Evolutionary conservation across 2,113 vertebrate genomes (phyloP).

Genomic region (Hippolais icterina): DNA sequence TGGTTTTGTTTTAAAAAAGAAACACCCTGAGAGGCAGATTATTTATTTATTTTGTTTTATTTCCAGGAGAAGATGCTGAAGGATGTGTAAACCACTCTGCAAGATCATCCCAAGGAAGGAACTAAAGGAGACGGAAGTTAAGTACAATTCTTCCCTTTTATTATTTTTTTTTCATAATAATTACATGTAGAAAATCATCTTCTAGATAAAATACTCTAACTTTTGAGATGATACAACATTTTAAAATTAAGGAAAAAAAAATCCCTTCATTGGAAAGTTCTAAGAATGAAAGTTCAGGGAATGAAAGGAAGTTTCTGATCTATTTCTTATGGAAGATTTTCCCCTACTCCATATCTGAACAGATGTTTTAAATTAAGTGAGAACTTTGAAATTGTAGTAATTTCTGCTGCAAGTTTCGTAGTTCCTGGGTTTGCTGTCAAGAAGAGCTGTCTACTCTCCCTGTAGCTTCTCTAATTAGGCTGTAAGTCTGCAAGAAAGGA

Average conservation of each 20-base stretch:
- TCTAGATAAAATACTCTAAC: background rate
- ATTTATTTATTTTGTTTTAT: background rate
- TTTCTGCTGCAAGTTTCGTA: background rate
- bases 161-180: background rate
- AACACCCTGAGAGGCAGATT: background rate
- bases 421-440: background rate
- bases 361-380: background rate
- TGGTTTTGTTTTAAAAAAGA: background rate
- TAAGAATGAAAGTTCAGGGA: background rate
- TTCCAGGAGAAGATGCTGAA: background rate
- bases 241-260: background rate
- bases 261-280: background rate
- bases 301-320: background rate
- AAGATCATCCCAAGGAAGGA: background rate
- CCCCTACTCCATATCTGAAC: background rate
- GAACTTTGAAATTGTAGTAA: background rate
- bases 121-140: background rate
- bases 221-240: background rate
- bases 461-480: background rate
- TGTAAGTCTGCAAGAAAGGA: background rate
- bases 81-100: background rate
- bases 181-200: background rate
- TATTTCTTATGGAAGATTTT: background rate
- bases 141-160: background rate
- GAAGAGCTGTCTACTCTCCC: background rate